Percentiles rank a stretch among this genome's conserved stretches.
Conservation (phyloP, 2,797 vertebrate genomes). For the Sebastes trivittatus region DNA sequence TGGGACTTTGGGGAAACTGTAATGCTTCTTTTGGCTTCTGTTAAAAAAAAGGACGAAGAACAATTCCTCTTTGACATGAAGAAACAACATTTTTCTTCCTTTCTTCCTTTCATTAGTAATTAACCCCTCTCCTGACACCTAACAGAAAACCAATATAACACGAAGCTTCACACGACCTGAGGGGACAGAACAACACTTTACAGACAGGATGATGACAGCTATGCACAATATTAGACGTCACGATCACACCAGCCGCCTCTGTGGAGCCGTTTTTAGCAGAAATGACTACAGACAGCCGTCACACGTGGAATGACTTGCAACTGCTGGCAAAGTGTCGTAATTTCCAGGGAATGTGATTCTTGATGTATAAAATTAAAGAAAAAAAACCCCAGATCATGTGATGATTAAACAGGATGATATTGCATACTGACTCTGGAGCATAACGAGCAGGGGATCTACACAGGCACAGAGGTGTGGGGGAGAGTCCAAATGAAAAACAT, state of each 20-base stretch:
- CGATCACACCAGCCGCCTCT: neutral
- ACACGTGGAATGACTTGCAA: constrained; percentile 63
- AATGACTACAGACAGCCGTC: constrained; percentile 17
- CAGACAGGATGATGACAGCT: constrained; percentile 43
- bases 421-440: constrained; percentile 34
- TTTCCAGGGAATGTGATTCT: constrained; percentile 36
- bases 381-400: constrained; percentile 23
- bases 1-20: neutral
- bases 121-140: constrained; percentile 11
- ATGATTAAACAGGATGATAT: constrained; percentile 64
- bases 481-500: constrained; percentile 79
- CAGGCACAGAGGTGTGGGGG: constrained; percentile 73
- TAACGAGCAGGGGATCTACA: constrained; percentile 45
- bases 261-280: neutral
- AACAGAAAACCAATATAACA: constrained; percentile 9
- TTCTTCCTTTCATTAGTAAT: constrained; percentile 30
- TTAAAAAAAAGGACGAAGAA: constrained; percentile 20
- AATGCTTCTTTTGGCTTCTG: constrained; percentile 34
- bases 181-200: constrained; percentile 17
- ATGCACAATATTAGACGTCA: constrained; percentile 19
- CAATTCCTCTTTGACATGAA: constrained; percentile 8
- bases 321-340: constrained; percentile 55
- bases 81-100: constrained; percentile 8
- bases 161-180: constrained; percentile 18
- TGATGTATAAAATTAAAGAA: neutral